phyloP scores from a whole-genome alignment of 2,797 vertebrate genomes.

The Bradypus variegatus region DNA sequence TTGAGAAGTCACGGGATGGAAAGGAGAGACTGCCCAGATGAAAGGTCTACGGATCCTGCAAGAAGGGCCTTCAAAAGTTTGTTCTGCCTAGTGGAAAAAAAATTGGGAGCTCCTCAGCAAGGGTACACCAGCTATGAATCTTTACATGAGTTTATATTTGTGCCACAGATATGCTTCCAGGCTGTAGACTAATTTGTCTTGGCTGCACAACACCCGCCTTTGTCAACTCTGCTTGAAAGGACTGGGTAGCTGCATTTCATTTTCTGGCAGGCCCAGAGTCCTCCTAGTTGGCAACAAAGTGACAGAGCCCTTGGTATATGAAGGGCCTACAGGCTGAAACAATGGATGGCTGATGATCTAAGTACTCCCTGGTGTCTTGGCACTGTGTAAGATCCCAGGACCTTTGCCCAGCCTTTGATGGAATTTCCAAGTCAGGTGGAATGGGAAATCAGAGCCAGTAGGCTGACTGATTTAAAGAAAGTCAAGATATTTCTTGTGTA shows the following conservation, averaged over 20 bases:
- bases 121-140: not conserved
- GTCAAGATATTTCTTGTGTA: not conserved
- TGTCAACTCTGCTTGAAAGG: not conserved
- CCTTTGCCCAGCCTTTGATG: not conserved
- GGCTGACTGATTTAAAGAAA: not conserved
- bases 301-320: not conserved
- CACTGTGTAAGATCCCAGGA: not conserved
- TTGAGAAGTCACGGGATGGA: not conserved
- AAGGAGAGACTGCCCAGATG: not conserved
- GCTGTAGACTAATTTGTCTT: not conserved
- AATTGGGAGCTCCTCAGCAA: not conserved
- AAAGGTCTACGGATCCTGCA: not conserved
- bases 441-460: not conserved
- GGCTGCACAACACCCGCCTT: not conserved
- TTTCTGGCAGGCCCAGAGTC: not conserved
- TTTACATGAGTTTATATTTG: not conserved
- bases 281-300: not conserved
- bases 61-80: not conserved
- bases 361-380: not conserved
- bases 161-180: not conserved
- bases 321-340: not conserved
- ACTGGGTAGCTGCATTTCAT: not conserved
- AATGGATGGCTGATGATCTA: not conserved
- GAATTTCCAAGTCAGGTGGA: not conserved
- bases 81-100: not conserved